These are phyloP conservation scores for Drosophila neotestacea DNA, from an alignment of 2,888 invertebrate genomes.

Conservation along the genomic window DNA sequence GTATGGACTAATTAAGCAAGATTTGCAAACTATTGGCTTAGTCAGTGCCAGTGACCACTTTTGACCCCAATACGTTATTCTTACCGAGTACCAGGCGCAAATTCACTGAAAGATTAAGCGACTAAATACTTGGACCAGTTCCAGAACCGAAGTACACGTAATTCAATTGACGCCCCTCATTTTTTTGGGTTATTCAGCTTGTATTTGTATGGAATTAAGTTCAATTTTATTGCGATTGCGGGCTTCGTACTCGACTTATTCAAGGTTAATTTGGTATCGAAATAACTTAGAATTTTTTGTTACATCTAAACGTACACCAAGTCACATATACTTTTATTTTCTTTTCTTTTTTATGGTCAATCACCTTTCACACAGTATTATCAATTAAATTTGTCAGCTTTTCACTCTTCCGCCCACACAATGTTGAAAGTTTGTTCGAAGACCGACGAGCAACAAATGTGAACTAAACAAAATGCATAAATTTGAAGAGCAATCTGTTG, in stretches of 20 bases:
- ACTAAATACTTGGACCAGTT: slow-evolving; percentile 23
- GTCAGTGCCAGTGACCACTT: slow-evolving; percentile 32
- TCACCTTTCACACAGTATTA: slow-evolving; percentile 39
- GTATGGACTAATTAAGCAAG: slow-evolving; percentile 67
- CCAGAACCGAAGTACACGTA: slow-evolving; percentile 34
- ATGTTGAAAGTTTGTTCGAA: slow-evolving; percentile 29
- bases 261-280: slow-evolving; percentile 51
- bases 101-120: slow-evolving; percentile 43
- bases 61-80: slow-evolving; percentile 59
- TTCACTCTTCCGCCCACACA: slow-evolving; percentile 66
- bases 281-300: neutral
- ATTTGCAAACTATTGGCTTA: slow-evolving; percentile 72
- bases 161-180: slow-evolving; percentile 67
- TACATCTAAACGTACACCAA: neutral
- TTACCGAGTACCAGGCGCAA: slow-evolving; percentile 22
- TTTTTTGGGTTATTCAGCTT: neutral
- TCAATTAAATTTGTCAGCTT: slow-evolving; percentile 48
- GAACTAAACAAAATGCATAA: slow-evolving; percentile 56
- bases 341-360: slow-evolving; percentile 21
- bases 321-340: neutral
- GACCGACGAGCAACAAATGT: slow-evolving; percentile 59
- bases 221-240: slow-evolving; percentile 22
- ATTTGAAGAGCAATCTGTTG: slow-evolving; percentile 43
- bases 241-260: slow-evolving; percentile 12
- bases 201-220: slow-evolving; percentile 38